phyloP scores from a whole-genome alignment of 2,797 vertebrate genomes.

The Anguilla obscura region DNA sequence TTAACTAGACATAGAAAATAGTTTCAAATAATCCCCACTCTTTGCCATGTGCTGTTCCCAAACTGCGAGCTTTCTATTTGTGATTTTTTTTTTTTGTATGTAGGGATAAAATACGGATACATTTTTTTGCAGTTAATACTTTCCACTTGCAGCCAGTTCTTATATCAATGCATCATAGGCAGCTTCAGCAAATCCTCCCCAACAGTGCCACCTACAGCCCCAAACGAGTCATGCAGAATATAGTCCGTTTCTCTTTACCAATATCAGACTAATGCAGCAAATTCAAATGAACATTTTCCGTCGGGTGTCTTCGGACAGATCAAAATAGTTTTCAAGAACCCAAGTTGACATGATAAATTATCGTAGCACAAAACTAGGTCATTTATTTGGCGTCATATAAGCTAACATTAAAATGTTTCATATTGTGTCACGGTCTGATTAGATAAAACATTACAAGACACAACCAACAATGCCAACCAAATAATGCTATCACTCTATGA shows the following conservation, averaged over 20 bases:
- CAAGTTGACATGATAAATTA: not conserved
- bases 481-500: not conserved
- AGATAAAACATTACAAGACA: not conserved
- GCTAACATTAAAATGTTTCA: not conserved
- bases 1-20: not conserved
- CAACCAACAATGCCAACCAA: not conserved
- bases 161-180: not conserved
- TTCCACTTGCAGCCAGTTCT: not conserved
- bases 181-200: not conserved
- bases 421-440: not conserved
- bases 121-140: not conserved
- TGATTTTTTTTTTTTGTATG: not conserved
- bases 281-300: not conserved
- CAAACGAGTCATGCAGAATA: not conserved
- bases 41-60: not conserved
- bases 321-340: not conserved
- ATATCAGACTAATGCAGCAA: not conserved
- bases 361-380: not conserved
- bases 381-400: not conserved
- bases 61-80: not conserved
- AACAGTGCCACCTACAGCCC: constrained; percentile 29
- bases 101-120: not conserved
- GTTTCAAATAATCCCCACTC: not conserved
- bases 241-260: not conserved
- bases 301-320: not conserved